phyloP scores from a whole-genome alignment of 2,888 invertebrate species.

The Ametastegia equiseti region DNA sequence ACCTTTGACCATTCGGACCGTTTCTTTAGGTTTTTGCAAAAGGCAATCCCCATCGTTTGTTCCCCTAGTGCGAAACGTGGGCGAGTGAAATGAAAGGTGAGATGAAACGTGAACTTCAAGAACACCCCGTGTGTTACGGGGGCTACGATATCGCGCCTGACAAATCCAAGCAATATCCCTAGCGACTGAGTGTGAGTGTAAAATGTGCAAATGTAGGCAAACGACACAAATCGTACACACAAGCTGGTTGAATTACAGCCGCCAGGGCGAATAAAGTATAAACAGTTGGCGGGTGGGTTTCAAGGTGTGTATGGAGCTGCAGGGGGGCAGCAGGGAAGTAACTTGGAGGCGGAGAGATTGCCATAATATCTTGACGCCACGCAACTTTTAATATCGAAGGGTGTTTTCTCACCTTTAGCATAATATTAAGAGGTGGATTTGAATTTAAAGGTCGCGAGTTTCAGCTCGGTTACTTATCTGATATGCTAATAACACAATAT shows the following conservation, averaged over 20 bases:
- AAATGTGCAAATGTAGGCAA: constrained; percentile 65
- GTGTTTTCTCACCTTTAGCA: constrained; percentile 72
- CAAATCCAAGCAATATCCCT: constrained; percentile 67
- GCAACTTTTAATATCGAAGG: constrained; percentile 74
- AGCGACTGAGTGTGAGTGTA: constrained; percentile 54
- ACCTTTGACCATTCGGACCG: too few species aligned
- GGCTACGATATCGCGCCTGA: constrained; percentile 55
- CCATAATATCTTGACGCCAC: constrained; percentile 70
- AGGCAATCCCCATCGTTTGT: background rate
- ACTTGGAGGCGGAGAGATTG: constrained; percentile 49
- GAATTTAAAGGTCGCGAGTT: constrained; percentile 69
- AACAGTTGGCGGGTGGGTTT: constrained; percentile 45
- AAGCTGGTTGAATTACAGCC: constrained; percentile 66
- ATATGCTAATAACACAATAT: constrained; percentile 72
- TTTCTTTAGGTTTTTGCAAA: background rate
- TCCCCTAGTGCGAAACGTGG: background rate
- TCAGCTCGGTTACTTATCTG: constrained; percentile 65
- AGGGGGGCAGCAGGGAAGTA: constrained; percentile 48
- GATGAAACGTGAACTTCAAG: constrained; percentile 15
- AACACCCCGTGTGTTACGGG: constrained; percentile 38
- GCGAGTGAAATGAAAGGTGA: constrained; percentile 2
- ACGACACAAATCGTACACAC: constrained; percentile 65
- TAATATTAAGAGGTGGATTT: constrained; percentile 66
- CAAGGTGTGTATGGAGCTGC: constrained; percentile 14
- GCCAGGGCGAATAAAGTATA: constrained; percentile 59